Evolutionary conservation across 2,888 invertebrate species (phyloP), one percentile per base, ranked within the genome.

Genomic region (Tenthredo notha): DNA sequence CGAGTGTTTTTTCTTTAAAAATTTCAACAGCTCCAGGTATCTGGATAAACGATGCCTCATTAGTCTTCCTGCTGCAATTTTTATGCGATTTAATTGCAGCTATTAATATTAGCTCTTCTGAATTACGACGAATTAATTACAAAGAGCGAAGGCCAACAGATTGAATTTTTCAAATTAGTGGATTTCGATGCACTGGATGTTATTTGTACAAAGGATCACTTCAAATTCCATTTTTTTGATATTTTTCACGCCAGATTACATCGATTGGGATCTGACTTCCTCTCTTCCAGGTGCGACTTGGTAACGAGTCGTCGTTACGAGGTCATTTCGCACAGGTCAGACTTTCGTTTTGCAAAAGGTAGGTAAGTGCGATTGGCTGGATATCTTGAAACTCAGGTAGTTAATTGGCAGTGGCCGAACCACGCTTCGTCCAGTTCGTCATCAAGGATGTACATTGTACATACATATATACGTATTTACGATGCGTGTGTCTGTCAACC

Each of bases 331-430:
- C 40, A 74, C 40, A 74, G 72, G 72, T 74, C 43, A 43, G 43
- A 74, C 72, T 74, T 70, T 74, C 72, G 72, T 21, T 43, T 74
- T n/a, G 21, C 72, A 43, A 43, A 9, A 33, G 29, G 43, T 74
- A 43, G 40, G 21, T 37, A 43, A n/a, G 40, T 74, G 18, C 72
- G 40, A 43, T 43, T 74, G 21, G 15, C 43, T 25, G 43, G 43
- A 74, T 21, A 25, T 21, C 72, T 74, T 74, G n/a, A n/a, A 74
- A 40, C 40, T 74, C 72, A 15, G 21, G 40, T 40, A 43, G 72
- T 43, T 40, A 74, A 74, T 74, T 21, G 12, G 40, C 21, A 43
- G 21, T 43, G 72, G 43, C 72, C 21, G 33, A 67, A 33, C 29
- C 67, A 67, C 67, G 67, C 18, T 29, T 33, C 18, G 33, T 33